Conservation (phyloP, 1,140 invertebrate genomes). For the Megalonaias nervosa region DNA sequence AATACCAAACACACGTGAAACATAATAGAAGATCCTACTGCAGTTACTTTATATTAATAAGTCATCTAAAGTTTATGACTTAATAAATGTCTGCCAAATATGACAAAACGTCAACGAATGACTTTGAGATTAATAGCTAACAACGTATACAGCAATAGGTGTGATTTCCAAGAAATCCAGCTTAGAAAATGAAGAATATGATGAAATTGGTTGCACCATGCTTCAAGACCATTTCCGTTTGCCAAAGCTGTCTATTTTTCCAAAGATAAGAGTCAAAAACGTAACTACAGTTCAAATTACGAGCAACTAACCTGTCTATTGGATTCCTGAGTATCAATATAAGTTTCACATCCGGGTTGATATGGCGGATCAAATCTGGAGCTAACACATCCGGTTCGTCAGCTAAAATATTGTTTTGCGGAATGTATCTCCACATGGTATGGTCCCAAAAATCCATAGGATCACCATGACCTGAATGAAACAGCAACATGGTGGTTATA, state of each 20-base stretch:
- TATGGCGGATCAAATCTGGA: slow-evolving; percentile 26
- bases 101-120: no score
- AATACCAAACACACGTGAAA: no score
- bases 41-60: no score
- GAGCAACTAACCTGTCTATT: slow-evolving; percentile 24
- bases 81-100: no score
- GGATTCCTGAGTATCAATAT: slow-evolving; percentile 36
- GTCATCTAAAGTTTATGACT: no score
- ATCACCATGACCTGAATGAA: slow-evolving; percentile 27
- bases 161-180: no score
- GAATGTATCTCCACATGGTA: slow-evolving; percentile 23
- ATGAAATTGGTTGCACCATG: no score
- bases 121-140: no score
- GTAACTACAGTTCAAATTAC: no score
- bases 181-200: no score
- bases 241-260: background rate
- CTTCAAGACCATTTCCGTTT: background rate
- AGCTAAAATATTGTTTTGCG: slow-evolving; percentile 17
- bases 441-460: slow-evolving; percentile 17
- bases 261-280: background rate
- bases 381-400: slow-evolving; percentile 12
- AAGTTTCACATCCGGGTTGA: slow-evolving; percentile 29
- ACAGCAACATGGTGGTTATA: background rate
- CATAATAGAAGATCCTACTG: no score
- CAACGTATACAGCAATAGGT: no score